Evolutionary conservation across 92 coral and sea anemone species (phyloP).

Genomic region (Parazoanthus darwini): DNA sequence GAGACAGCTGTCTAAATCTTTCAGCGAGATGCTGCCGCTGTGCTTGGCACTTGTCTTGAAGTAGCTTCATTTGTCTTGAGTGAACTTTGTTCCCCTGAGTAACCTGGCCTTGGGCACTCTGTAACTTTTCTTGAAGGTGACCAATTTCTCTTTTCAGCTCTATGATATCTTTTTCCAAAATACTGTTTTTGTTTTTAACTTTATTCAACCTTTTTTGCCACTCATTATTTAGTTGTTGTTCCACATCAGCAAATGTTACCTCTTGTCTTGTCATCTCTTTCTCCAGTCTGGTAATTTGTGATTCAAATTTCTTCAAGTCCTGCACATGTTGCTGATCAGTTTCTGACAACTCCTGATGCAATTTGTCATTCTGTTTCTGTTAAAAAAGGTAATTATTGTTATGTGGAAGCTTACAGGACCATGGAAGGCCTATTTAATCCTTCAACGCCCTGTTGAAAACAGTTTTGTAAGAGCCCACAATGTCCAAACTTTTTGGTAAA

Average conservation of each 20-base stretch:
- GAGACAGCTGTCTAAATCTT: conserved; percentile 54
- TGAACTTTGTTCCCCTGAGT: conserved; percentile 38
- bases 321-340: conserved; percentile 42
- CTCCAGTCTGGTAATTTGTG: conserved; percentile 49
- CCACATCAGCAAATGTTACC: conserved; percentile 47
- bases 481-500: no score
- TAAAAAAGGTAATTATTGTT: neutral
- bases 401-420: neutral
- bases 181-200: conserved; percentile 16
- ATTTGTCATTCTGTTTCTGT: conserved; percentile 46
- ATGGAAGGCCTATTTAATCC: no score
- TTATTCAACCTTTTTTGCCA: conserved; percentile 44
- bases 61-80: conserved; percentile 40
- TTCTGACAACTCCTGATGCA: conserved; percentile 33
- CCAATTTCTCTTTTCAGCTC: conserved; percentile 55
- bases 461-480: no score
- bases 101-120: conserved; percentile 22
- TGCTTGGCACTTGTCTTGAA: conserved; percentile 48
- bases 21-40: conserved; percentile 49
- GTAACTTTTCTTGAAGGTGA: conserved; percentile 41
- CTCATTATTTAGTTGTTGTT: conserved; percentile 42
- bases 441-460: no score
- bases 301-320: conserved; percentile 43
- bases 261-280: conserved; percentile 43
- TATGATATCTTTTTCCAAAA: conserved; percentile 40